Evolutionary conservation across 2,888 invertebrate genomes (phyloP).

Genomic region (Pachliopta kotzebuea): DNA sequence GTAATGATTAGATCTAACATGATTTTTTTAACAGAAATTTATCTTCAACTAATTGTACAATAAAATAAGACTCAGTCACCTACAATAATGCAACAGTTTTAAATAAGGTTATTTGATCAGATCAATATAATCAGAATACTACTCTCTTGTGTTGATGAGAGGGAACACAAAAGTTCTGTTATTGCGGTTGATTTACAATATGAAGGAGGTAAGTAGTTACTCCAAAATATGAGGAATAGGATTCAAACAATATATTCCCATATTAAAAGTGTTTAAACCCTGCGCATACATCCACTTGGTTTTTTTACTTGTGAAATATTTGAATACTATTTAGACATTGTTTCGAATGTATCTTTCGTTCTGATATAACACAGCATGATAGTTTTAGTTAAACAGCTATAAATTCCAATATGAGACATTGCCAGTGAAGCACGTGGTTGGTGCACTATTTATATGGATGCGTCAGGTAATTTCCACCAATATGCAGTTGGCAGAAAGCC

Average conservation of each 20-base stretch:
- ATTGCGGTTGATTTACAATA: too few species aligned
- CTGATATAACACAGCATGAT: background rate
- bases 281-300: too few species aligned
- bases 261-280: too few species aligned
- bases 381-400: slow-evolving; percentile 10
- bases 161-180: too few species aligned
- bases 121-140: too few species aligned
- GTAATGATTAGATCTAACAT: background rate
- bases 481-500: slow-evolving; percentile 24
- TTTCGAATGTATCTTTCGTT: too few species aligned
- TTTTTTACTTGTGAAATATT: too few species aligned
- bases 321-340: too few species aligned
- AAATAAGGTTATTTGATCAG: background rate
- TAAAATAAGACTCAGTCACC: background rate
- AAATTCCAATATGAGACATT: slow-evolving; percentile 5
- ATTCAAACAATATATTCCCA: too few species aligned
- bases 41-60: background rate
- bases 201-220: too few species aligned
- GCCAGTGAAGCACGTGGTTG: slow-evolving; percentile 12
- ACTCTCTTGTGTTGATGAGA: too few species aligned
- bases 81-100: background rate
- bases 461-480: slow-evolving; percentile 18
- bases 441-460: slow-evolving; percentile 25
- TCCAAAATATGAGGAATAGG: too few species aligned
- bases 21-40: background rate